Percentiles rank a stretch among this genome's conserved stretches.
Evolutionary conservation across 2,797 vertebrate species (phyloP).

Genomic region (Hypotaenidia okinawae): DNA sequence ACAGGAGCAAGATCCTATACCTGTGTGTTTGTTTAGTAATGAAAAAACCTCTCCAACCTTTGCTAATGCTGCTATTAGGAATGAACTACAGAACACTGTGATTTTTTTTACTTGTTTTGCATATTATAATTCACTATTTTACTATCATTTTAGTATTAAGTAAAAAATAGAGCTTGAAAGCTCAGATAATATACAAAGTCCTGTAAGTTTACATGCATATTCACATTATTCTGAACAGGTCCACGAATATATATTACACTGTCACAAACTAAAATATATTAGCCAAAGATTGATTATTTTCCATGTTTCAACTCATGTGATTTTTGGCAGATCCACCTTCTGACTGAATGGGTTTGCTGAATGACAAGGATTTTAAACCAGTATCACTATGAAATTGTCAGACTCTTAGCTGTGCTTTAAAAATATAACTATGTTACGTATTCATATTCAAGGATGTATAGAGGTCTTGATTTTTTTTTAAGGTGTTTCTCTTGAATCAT

Average conservation of each 20-base stretch:
- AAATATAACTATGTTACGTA: background rate
- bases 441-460: background rate
- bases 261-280: background rate
- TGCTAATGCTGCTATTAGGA: background rate
- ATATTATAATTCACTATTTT: background rate
- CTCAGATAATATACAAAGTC: background rate
- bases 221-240: background rate
- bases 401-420: background rate
- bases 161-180: background rate
- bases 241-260: background rate
- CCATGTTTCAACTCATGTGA: background rate
- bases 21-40: background rate
- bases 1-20: background rate
- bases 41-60: background rate
- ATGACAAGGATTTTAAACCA: background rate
- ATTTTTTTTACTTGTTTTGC: background rate
- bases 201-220: background rate
- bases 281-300: background rate
- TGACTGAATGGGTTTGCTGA: background rate
- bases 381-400: background rate
- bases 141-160: background rate
- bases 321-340: background rate
- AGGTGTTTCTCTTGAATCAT: background rate
- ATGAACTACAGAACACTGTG: background rate
- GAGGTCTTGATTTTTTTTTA: slow-evolving; percentile 36